phyloP scores from a whole-genome alignment of 2,113 vertebrate species.

The Columba livia region DNA sequence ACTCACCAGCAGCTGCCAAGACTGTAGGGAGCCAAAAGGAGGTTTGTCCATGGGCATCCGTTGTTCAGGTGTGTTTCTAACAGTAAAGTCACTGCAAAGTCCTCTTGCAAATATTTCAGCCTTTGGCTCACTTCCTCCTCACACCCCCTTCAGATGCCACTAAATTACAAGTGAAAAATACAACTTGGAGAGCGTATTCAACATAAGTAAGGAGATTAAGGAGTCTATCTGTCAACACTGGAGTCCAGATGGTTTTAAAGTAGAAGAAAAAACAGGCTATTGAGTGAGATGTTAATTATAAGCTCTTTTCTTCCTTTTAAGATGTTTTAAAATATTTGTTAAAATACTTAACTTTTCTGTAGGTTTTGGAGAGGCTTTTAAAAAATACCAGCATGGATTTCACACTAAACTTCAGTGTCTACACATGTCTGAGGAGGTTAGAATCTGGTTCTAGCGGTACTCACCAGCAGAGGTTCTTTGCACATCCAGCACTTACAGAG shows the following conservation, averaged over 20 bases:
- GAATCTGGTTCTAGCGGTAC: not conserved
- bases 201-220: conserved; percentile 58
- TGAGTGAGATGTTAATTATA: conserved; percentile 46
- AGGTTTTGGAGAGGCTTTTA: conserved; percentile 39
- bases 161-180: conserved; percentile 43
- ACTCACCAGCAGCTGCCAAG: not conserved
- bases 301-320: conserved; percentile 40
- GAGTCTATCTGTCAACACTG: conserved; percentile 66
- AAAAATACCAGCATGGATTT: not conserved
- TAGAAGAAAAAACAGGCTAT: conserved; percentile 32
- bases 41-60: not conserved
- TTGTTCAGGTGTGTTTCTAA: conserved; percentile 22
- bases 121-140: not conserved
- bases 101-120: not conserved
- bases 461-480: not conserved
- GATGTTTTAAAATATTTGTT: conserved; percentile 45
- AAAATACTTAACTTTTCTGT: conserved; percentile 48
- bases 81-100: not conserved
- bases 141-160: not conserved
- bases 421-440: not conserved
- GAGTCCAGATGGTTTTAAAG: conserved; percentile 62
- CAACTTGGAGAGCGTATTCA: conserved; percentile 29
- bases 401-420: conserved; percentile 18
- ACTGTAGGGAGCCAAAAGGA: not conserved
- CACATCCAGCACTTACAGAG: not conserved